Evolutionary conservation across 2,113 vertebrate genomes (phyloP).

Genomic region (Platichthys stellatus): DNA sequence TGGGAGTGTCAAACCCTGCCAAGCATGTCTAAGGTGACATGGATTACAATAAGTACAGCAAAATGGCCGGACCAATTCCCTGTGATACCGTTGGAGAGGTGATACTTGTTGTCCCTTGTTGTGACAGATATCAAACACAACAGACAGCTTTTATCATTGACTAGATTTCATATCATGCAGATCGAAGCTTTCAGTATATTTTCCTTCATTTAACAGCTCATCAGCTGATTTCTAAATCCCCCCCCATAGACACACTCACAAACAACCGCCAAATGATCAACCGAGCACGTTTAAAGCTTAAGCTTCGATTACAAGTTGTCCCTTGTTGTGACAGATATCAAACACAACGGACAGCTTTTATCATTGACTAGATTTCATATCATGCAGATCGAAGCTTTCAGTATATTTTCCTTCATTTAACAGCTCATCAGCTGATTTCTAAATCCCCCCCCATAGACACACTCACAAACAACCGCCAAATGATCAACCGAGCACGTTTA

Average conservation of each 20-base stretch:
- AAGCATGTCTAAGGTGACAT: slow-evolving; percentile 55
- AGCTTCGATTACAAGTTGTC: slow-evolving; percentile 34
- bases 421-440: slow-evolving; percentile 8
- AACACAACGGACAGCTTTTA: slow-evolving; percentile 49
- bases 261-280: slow-evolving; percentile 21
- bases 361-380: slow-evolving; percentile 49
- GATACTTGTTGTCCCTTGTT: slow-evolving; percentile 59
- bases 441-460: background rate
- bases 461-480: slow-evolving; percentile 17
- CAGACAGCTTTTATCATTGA: slow-evolving; percentile 39
- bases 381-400: background rate
- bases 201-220: slow-evolving; percentile 41
- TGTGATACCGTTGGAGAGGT: slow-evolving; percentile 45
- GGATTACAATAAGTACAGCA: slow-evolving; percentile 44
- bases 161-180: slow-evolving; percentile 45
- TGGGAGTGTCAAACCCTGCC: slow-evolving; percentile 46
- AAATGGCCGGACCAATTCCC: slow-evolving; percentile 45
- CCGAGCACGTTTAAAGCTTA: background rate
- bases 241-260: background rate
- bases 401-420: slow-evolving; percentile 40
- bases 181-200: background rate
- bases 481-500: background rate
- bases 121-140: slow-evolving; percentile 64
- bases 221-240: background rate
- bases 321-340: slow-evolving; percentile 65